Conservation (phyloP, 2,113 vertebrate genomes). For the Mustelus asterias region DNA sequence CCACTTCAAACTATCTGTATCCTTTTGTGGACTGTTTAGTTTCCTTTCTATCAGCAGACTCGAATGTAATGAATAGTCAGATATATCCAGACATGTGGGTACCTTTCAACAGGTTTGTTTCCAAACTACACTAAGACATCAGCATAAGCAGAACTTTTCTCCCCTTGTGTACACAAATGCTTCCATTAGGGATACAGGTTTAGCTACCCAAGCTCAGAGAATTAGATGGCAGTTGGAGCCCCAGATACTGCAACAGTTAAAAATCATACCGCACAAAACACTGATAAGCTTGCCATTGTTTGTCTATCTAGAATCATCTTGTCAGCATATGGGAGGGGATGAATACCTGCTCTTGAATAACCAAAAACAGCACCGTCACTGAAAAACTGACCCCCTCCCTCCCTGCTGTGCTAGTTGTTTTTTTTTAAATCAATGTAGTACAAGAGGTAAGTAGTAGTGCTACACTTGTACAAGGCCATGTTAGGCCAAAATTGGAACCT, state of each 20-base stretch:
- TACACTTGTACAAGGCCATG: neutral
- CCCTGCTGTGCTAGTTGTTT: neutral
- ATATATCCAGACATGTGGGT: neutral
- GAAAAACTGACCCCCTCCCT: neutral
- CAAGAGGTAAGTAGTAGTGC: no score
- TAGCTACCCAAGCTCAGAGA: neutral
- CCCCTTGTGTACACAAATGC: neutral
- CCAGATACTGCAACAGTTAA: neutral
- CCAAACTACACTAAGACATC: neutral
- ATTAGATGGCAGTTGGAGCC: neutral
- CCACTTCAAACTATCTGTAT: no score
- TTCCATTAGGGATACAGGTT: neutral
- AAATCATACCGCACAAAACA: neutral
- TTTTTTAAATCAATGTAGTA: neutral
- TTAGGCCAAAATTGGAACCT: neutral
- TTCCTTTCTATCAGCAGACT: no score
- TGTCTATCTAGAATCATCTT: neutral
- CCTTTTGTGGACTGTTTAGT: no score
- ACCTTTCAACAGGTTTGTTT: neutral
- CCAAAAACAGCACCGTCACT: neutral
- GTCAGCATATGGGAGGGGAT: neutral
- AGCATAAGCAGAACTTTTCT: neutral
- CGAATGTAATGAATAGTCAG: neutral
- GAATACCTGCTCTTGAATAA: neutral
- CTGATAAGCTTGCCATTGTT: neutral